Evolutionary conservation across 2,888 invertebrate species (phyloP).

Genomic region (Actias luna): DNA sequence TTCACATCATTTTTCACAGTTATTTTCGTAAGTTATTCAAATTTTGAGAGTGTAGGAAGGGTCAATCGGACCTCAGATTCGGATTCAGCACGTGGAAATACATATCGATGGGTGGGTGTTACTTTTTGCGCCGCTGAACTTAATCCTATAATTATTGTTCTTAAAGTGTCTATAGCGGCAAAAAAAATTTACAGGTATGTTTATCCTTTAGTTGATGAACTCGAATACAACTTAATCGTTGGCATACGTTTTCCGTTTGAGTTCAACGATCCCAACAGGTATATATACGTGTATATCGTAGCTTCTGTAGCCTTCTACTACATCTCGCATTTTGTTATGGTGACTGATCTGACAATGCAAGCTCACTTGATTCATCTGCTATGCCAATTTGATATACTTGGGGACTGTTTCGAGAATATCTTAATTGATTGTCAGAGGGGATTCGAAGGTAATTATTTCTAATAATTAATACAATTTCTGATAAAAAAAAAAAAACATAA

Average conservation of each 20-base stretch:
- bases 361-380: constrained; percentile 58
- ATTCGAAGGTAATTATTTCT: constrained; percentile 35
- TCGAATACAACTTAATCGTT: constrained; percentile 63
- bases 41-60: too few relatives aligned
- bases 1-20: too few relatives aligned
- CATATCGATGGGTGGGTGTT: too few relatives aligned
- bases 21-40: too few relatives aligned
- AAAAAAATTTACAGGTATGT: constrained; percentile 49
- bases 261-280: constrained; percentile 42
- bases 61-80: too few relatives aligned
- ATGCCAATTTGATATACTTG: constrained; percentile 60
- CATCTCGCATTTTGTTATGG: constrained; percentile 60
- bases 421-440: constrained; percentile 45
- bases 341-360: constrained; percentile 61
- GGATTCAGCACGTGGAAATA: too few relatives aligned
- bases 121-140: too few relatives aligned
- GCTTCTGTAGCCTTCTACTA: constrained; percentile 50
- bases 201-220: constrained; percentile 59
- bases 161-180: not conserved
- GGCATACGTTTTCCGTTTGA: constrained; percentile 50
- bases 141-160: too few relatives aligned
- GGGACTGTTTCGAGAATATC: constrained; percentile 60
- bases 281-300: constrained; percentile 45
- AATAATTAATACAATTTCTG: too few relatives aligned
- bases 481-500: too few relatives aligned